These are phyloP conservation scores for Mnemiopsis leidyi DNA, from an alignment of 37 sponge, comb jelly and placozoan genomes.

Conservation along the genomic window DNA sequence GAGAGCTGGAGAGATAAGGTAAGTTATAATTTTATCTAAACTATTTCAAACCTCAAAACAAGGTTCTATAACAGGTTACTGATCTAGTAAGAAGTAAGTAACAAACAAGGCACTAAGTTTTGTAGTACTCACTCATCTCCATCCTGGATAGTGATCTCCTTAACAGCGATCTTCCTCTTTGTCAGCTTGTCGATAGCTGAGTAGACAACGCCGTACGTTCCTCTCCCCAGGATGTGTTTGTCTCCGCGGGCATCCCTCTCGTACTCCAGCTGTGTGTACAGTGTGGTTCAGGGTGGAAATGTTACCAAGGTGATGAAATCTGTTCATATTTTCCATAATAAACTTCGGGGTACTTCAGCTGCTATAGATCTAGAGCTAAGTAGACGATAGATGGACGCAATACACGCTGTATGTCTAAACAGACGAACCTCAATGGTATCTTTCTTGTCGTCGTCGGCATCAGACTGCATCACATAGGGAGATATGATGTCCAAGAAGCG, in stretches of 20 bases:
- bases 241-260: slow-evolving; percentile 42
- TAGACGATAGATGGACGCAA: too few species aligned
- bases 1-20: slow-evolving; percentile 64
- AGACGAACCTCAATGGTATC: slow-evolving; percentile 25
- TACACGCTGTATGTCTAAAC: too few species aligned
- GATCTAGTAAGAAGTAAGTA: neutral
- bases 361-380: too few species aligned
- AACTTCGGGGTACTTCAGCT: too few species aligned
- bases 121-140: slow-evolving; percentile 66
- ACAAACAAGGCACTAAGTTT: too few species aligned
- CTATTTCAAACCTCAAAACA: neutral
- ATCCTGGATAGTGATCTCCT: slow-evolving; percentile 77
- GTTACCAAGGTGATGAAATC: too few species aligned
- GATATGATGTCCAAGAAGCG: slow-evolving; percentile 52
- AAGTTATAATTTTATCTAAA: neutral
- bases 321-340: too few species aligned
- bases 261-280: slow-evolving; percentile 36
- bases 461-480: slow-evolving; percentile 12
- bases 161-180: slow-evolving; percentile 84
- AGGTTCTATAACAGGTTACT: too few species aligned
- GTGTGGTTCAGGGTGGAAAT: neutral
- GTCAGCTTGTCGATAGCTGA: slow-evolving; percentile 79
- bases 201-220: slow-evolving; percentile 82
- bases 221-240: neutral
- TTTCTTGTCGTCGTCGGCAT: neutral